Base-by-base conservation (phyloP, 1,140 invertebrate genomes). In the Hylyphantes graminicola region DNA sequence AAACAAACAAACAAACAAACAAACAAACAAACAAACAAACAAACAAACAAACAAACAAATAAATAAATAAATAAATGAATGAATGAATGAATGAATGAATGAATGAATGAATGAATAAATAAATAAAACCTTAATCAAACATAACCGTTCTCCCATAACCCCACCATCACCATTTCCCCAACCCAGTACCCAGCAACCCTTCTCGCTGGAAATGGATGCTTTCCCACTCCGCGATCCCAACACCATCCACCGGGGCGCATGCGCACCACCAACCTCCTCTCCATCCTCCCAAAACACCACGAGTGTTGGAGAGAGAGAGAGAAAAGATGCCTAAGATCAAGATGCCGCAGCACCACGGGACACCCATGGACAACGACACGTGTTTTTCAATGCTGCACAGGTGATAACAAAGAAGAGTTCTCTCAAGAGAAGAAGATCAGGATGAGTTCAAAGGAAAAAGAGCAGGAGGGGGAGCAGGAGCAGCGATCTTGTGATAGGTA, bases 401-500 rank as follows among this genome's bases (percentile, higher is more conserved):
- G 35, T 35, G 35, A 35, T 35, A 35, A 35, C n/a, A n/a, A 35
- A 35, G 35, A 35, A 35, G 35, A 35, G 35, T 2, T 35, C 5
- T 35, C 35, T 5, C 5, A 35, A 35, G n/a, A n/a, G n/a, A n/a
- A n/a, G n/a, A n/a, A n/a, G n/a, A n/a, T n/a, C n/a, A n/a, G 35
- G 35, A 35, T 35, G 35, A 35, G 35, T 35, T 35, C 35, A 35
- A 35, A 35, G 19, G 19, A 21, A 5, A 17, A 17, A 65, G 19
- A 17, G 12, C 10, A 12, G 17, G 48, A 12, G 5, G 19, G 51
- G 50, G 59, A 74, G 48, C 64, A 74, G 80, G 80, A 83, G 63
- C 70, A 83, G 55, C 79, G 73, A 67, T 73, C 68, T 81, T 83
- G 70, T 50, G 80, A 83, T 64, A 83, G 80, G 80, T 83, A 75